Conservation (phyloP, 1,140 invertebrate species). For the Zelostemma sp. region DNA sequence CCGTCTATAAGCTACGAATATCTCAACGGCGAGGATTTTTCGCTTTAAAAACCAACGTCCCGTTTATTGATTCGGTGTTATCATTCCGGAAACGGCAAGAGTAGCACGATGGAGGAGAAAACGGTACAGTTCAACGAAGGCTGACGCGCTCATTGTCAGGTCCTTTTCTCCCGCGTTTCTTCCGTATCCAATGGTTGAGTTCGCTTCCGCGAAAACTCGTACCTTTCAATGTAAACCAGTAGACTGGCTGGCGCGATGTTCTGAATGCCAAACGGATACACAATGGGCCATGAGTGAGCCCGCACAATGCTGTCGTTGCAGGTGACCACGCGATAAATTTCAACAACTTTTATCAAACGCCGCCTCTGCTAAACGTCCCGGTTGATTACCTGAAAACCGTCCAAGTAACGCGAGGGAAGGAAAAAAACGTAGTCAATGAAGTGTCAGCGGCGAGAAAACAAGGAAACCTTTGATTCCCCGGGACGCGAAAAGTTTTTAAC, state of each 20-base stretch:
- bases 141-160: background rate
- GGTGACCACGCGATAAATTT: slow-evolving; percentile 62
- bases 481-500: slow-evolving; percentile 41
- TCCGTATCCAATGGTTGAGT: slow-evolving; percentile 1
- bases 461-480: slow-evolving; percentile 29
- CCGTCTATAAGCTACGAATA: too few relatives aligned
- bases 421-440: too few relatives aligned
- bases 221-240: slow-evolving; percentile 44
- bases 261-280: slow-evolving; percentile 53
- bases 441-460: slow-evolving; percentile 17
- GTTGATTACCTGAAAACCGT: slow-evolving; percentile 54
- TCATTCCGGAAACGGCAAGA: slow-evolving; percentile 1
- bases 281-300: slow-evolving; percentile 53
- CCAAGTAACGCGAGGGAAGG: slow-evolving; percentile 37
- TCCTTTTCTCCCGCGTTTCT: background rate
- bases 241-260: slow-evolving; percentile 35
- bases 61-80: slow-evolving; percentile 22
- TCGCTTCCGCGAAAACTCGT: slow-evolving; percentile 38
- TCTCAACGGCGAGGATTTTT: background rate
- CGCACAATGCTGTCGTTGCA: slow-evolving; percentile 52
- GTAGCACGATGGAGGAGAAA: background rate
- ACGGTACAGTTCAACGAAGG: slow-evolving; percentile 2
- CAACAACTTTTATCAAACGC: slow-evolving; percentile 60
- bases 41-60: background rate
- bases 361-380: slow-evolving; percentile 49